Conservation (phyloP, 2,888 invertebrate genomes). For the Cephus pygmeus region DNA sequence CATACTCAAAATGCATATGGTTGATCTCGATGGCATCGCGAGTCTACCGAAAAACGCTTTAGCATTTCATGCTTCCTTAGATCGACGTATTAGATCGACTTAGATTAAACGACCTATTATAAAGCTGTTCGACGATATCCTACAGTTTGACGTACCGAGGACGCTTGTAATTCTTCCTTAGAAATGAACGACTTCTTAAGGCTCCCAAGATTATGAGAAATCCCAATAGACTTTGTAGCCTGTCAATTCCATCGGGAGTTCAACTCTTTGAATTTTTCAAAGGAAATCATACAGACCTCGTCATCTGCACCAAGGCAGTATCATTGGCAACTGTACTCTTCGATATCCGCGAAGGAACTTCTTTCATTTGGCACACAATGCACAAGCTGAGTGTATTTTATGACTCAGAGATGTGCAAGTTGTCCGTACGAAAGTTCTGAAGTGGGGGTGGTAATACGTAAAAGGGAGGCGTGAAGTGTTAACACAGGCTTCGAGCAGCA, state of each 20-base stretch:
- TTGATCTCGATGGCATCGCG: slow-evolving; percentile 13
- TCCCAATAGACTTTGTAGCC: neutral
- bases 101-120: neutral
- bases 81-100: no score
- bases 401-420: slow-evolving; percentile 39
- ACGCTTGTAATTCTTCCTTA: neutral
- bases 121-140: neutral
- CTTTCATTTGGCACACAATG: slow-evolving; percentile 24
- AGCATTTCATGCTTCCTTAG: slow-evolving; percentile 4
- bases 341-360: slow-evolving; percentile 16
- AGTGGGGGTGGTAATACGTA: slow-evolving; percentile 47
- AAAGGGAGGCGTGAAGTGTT: slow-evolving; percentile 57
- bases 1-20: slow-evolving; percentile 17
- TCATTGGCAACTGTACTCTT: neutral
- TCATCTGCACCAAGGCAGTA: neutral
- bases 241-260: neutral
- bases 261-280: neutral
- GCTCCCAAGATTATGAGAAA: no score
- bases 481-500: slow-evolving; percentile 46
- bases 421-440: slow-evolving; percentile 40
- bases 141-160: neutral
- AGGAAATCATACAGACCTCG: neutral
- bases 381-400: slow-evolving; percentile 26
- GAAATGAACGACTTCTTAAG: no score
- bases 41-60: slow-evolving; percentile 3